These are phyloP conservation scores for Pediacus dermestoides DNA, from an alignment of 2,888 invertebrate species.

Conservation along the genomic window DNA sequence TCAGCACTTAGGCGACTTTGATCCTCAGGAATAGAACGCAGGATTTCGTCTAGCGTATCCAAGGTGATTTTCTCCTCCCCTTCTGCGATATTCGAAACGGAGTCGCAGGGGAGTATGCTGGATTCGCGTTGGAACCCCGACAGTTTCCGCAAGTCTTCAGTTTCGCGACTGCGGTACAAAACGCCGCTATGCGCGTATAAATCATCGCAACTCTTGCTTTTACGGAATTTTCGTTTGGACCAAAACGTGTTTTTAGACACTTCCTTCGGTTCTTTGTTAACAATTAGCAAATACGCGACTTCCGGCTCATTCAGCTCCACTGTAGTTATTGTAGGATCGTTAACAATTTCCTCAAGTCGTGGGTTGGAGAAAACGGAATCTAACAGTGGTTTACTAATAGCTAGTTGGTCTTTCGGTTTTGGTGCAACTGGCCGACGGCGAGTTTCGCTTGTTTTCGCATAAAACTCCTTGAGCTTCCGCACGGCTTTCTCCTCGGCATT, in stretches of 20 bases:
- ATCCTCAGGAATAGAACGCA: conserved; percentile 31
- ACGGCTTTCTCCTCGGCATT: conserved; percentile 40
- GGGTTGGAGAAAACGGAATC: conserved; percentile 43
- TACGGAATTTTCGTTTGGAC: conserved; percentile 15
- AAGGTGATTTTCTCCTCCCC: conserved; percentile 8
- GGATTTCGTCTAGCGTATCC: conserved; percentile 36
- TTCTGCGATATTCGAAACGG: conserved; percentile 28
- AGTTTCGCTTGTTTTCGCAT: conserved; percentile 29
- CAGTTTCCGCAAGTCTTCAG: conserved; percentile 20
- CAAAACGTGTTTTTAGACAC: too few species aligned
- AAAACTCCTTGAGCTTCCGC: conserved; percentile 39
- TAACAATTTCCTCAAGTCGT: conserved; percentile 37
- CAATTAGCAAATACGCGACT: conserved; percentile 9
- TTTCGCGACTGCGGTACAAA: conserved; percentile 24
- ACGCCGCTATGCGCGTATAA: conserved; percentile 17
- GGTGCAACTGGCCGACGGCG: conserved; percentile 38
- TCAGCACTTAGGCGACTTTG: conserved; percentile 35
- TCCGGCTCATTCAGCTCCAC: conserved; percentile 30
- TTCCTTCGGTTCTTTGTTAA: conserved; percentile 7
- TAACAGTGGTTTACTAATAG: conserved; percentile 45
- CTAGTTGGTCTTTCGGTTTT: conserved; percentile 40
- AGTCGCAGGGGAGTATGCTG: conserved; percentile 27
- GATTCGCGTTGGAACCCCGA: conserved; percentile 10
- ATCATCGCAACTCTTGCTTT: conserved; percentile 35
- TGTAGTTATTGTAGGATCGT: conserved; percentile 34